Evolutionary conservation across 1,140 invertebrate genomes (phyloP).

Genomic region (Samia ricini): DNA sequence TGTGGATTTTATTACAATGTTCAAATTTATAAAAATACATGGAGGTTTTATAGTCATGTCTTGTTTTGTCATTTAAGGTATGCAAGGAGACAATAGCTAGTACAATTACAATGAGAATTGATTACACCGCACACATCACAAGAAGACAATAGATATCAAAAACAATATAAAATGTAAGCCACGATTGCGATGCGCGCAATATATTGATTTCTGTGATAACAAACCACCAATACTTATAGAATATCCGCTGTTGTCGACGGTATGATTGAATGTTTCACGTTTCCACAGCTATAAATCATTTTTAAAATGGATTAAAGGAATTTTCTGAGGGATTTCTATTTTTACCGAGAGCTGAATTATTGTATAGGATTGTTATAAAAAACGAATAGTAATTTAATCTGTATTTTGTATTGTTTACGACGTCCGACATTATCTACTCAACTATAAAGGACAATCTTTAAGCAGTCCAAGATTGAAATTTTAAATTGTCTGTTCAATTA

Average conservation of each 20-base stretch:
- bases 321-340: background rate
- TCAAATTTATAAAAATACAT: background rate
- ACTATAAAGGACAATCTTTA: background rate
- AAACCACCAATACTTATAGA: slow-evolving; percentile 6
- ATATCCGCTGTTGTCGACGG: slow-evolving; percentile 16
- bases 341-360: background rate
- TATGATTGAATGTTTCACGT: slow-evolving; percentile 19
- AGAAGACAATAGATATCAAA: slow-evolving; percentile 21
- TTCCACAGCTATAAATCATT: slow-evolving; percentile 8
- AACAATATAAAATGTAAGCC: slow-evolving; percentile 15
- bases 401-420: background rate
- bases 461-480: background rate
- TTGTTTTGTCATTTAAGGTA: background rate
- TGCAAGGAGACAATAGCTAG: slow-evolving; percentile 16
- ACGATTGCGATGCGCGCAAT: slow-evolving; percentile 24
- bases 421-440: background rate
- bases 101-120: slow-evolving; percentile 22
- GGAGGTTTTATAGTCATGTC: background rate
- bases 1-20: background rate
- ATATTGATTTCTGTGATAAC: slow-evolving; percentile 41
- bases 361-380: background rate
- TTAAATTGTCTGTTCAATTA: background rate
- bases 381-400: background rate
- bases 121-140: slow-evolving; percentile 19
- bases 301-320: slow-evolving; percentile 22